Evolutionary conservation across 2,797 vertebrate genomes (phyloP), one percentile per base, ranked within the genome.

Genomic region (Anomalospiza imberbis): DNA sequence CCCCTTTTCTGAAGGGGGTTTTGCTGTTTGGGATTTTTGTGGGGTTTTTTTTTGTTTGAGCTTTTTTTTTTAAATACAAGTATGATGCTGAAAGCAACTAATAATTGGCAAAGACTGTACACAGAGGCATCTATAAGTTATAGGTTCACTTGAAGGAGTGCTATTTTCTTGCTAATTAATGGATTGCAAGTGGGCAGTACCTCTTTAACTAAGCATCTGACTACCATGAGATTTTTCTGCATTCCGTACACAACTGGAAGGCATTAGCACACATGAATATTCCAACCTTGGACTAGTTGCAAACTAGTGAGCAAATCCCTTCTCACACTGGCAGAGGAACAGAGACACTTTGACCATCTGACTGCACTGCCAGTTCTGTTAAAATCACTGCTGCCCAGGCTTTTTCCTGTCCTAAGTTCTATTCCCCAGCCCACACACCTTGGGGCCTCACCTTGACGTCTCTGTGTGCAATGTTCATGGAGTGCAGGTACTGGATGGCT

Each of bases 391-490:
- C 45, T 36, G 44, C 26, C 76, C 80, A 47, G 58, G 48, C 48
- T 47, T 86, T 86, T 80, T 38, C 58, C 71, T 77, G 77, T 47
- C 32, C 5, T 13, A 4, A 22, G 42, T 3, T 60, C 44, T 58
- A 20, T n/a, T 57, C 50, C 54, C 61, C 85, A 55, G 50, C 47
- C 74, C 91, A 78, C 65, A 71, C 57, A 16, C 51, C 65, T 36
- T 45, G 48, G 62, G 67, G 54, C 44, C 88, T 97, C 95, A 99
- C 99, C 99, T 99, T 99, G 95, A 99, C 98, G 9, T 99, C 99
- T 95, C 99, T 98, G 97, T 99, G 99, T 6, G 99, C 99, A 1
- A 99, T 99, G 97, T 99, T 98, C 91, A 98, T 98, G 54, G 98
- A 98, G 92, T 99, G 99, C 76, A 99, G 98, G 77, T 98, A 99